Conservation (phyloP, 1,140 invertebrate species). For the Mylabris phalerata region DNA sequence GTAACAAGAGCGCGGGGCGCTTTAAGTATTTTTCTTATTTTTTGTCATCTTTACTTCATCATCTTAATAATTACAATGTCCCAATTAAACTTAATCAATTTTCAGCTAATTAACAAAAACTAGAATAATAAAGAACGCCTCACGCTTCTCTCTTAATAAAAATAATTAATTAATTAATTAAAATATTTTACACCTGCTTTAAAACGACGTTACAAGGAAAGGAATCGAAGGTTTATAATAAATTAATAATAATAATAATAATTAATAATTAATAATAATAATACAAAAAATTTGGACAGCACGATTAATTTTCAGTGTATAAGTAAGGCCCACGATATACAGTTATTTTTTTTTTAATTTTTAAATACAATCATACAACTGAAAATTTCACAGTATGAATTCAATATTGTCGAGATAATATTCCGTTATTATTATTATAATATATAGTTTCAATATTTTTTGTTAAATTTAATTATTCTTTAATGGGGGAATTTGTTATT, state of each 20-base stretch:
- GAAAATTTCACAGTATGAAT: slow-evolving; percentile 44
- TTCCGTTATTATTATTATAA: slow-evolving; percentile 27
- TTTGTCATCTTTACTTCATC: background rate
- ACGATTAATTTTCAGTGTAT: slow-evolving; percentile 45
- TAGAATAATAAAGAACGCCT: background rate
- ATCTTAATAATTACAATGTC: too few species aligned
- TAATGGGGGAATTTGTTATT: too few species aligned
- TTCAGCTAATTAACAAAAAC: too few species aligned
- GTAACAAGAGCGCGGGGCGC: slow-evolving; percentile 21
- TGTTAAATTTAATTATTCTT: too few species aligned
- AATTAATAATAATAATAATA: background rate
- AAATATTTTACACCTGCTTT: slow-evolving; percentile 3
- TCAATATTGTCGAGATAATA: slow-evolving; percentile 47
- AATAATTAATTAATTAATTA: background rate
- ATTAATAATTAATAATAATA: slow-evolving; percentile 18
- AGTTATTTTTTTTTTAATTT: slow-evolving; percentile 26
- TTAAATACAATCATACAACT: slow-evolving; percentile 42
- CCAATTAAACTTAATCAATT: too few species aligned
- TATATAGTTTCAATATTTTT: too few species aligned
- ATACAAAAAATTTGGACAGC: slow-evolving; percentile 42
- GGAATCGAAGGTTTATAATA: background rate
- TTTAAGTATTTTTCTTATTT: slow-evolving; percentile 23
- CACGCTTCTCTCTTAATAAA: slow-evolving; percentile 9
- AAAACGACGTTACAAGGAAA: too few species aligned
- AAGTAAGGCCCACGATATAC: slow-evolving; percentile 48